Base-by-base conservation (phyloP, 2,113 vertebrate genomes). In the Zapornia atra region DNA sequence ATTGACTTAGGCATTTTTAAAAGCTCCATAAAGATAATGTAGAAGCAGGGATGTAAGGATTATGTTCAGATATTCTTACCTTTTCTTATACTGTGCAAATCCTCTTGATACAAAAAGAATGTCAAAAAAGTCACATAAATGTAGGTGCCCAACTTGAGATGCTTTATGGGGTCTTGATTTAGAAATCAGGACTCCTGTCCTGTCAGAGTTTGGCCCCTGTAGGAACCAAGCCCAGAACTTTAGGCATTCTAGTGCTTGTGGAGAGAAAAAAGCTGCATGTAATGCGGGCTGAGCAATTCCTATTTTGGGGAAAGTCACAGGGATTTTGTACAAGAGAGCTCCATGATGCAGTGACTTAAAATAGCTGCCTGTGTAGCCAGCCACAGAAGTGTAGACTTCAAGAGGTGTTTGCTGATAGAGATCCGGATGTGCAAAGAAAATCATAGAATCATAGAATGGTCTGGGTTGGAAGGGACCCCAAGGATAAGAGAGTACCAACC, bases 221-320 rank as follows among this genome's bases (percentile, higher is more conserved):
- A 44, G 25, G 31, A 71, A 57, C 42, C 29, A 72, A 76, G 24
- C 19, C 38, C 36, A 28, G 71, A 82, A 54, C 8, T 5, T n/a
- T 11, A 34, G 34, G 11, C 5, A 11, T 15, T 60, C 5, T 9
- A 38, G 56, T 36, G 21, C 9, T 6, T 78, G 33, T 61, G 54
- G 44, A 66, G 34, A 73, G 28, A 42, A 70, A 50, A n/a, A 17
- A 77, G 70, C 31, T 84, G 36, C 11, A 13, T 4, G 6, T 31
- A 50, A 33, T 24, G 15, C 0, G 0, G 26, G 38, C 16, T 72
- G 34, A 53, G 40, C 24, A 73, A 1, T 25, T 14, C 4, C 12
- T 53, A 0, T 36, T 88, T 28, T 59, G 42, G 36, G 31, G 33
- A 68, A 54, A 51, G 13, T 33, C 42, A 33, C 31, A 33, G 18